Conservation (phyloP, 2,888 invertebrate species). For the Drosophila melanosoma region DNA sequence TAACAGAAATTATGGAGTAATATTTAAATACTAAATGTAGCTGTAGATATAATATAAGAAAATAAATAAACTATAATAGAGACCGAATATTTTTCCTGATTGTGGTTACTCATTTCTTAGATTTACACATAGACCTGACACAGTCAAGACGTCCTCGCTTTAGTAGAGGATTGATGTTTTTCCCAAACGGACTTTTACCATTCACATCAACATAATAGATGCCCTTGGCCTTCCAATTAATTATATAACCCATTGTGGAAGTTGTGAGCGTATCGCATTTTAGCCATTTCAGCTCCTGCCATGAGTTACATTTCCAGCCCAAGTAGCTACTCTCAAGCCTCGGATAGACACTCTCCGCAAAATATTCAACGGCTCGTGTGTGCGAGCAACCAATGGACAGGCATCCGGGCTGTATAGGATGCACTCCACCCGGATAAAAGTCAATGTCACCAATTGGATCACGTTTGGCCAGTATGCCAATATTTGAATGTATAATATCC, state of each 20-base stretch:
- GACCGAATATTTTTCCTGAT: neutral
- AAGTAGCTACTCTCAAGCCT: constrained; percentile 75
- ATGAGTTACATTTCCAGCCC: constrained; percentile 73
- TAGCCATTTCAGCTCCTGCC: constrained; percentile 59
- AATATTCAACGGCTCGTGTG: constrained; percentile 79
- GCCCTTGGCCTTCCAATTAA: constrained; percentile 66
- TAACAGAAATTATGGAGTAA: constrained; percentile 78
- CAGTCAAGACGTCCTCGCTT: constrained; percentile 8
- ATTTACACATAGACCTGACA: constrained; percentile 5
- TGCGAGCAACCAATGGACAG: constrained; percentile 78
- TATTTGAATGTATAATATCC: constrained; percentile 82
- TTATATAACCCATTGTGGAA: constrained; percentile 78
- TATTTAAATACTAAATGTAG: constrained; percentile 10
- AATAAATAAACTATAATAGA: neutral
- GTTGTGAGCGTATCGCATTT: constrained; percentile 54
- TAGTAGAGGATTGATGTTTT: constrained; percentile 12
- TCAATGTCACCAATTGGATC: constrained; percentile 82
- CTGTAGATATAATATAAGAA: neutral
- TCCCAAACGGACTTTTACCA: constrained; percentile 73
- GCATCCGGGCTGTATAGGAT: constrained; percentile 80
- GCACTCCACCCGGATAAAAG: constrained; percentile 82
- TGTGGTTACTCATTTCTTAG: neutral
- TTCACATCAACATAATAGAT: constrained; percentile 81
- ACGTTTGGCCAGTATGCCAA: constrained; percentile 79
- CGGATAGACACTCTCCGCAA: constrained; percentile 80